Evolutionary conservation across 2,888 invertebrate species (phyloP).

Genomic region (Drosophila fungiperda): DNA sequence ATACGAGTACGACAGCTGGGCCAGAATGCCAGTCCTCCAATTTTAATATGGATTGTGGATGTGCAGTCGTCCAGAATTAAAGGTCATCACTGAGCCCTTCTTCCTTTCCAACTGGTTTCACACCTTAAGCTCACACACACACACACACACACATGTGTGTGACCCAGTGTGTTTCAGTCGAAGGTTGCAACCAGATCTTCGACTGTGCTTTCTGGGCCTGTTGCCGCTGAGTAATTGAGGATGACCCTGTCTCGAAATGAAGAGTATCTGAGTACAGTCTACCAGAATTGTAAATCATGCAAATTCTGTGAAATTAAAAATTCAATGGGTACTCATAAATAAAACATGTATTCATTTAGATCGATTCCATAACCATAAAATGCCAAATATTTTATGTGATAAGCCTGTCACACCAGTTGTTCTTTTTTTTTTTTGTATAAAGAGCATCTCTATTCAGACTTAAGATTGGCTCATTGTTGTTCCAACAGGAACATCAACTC

Average conservation of each 20-base stretch:
- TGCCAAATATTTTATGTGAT: slow-evolving; percentile 50
- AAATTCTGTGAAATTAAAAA: slow-evolving; percentile 38
- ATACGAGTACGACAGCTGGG: slow-evolving; percentile 18
- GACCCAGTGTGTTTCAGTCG: slow-evolving; percentile 27
- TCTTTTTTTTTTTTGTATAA: slow-evolving; percentile 27
- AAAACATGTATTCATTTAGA: slow-evolving; percentile 60
- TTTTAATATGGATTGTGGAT: slow-evolving; percentile 34
- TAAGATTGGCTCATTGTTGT: slow-evolving; percentile 28
- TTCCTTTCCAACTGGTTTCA: slow-evolving; percentile 55
- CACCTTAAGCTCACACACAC: slow-evolving; percentile 4
- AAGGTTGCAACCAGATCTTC: slow-evolving; percentile 38
- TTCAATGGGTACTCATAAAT: slow-evolving; percentile 58
- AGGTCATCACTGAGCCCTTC: slow-evolving; percentile 53
- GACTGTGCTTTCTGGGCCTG: slow-evolving; percentile 20
- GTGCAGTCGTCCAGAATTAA: slow-evolving; percentile 23
- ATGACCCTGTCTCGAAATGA: background rate
- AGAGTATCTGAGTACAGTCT: slow-evolving; percentile 11
- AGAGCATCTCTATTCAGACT: slow-evolving; percentile 62
- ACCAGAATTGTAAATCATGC: slow-evolving; percentile 47
- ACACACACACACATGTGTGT: slow-evolving; percentile 22
- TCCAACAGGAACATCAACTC: slow-evolving; percentile 36
- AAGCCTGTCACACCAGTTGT: slow-evolving; percentile 2
- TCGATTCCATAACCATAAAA: slow-evolving; percentile 60
- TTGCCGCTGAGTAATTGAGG: slow-evolving; percentile 35
- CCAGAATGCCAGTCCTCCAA: slow-evolving; percentile 33